phyloP scores from a whole-genome alignment of 2,797 vertebrate species.

The Novumbra hubbsi region DNA sequence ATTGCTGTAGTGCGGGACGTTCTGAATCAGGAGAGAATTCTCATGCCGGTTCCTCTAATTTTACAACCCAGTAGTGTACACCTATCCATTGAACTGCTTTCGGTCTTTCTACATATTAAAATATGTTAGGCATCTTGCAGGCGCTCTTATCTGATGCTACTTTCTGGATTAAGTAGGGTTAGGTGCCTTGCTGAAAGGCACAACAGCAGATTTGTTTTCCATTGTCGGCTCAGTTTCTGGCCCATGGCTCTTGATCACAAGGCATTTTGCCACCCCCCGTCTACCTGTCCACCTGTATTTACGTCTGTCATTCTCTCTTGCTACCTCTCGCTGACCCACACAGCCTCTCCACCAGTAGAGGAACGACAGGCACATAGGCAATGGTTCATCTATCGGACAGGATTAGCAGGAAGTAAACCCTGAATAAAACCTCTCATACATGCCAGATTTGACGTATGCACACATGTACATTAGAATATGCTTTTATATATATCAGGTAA shows the following conservation, averaged over 20 bases:
- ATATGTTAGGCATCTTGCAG: too few relatives aligned
- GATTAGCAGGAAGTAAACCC: conserved; percentile 44
- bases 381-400: conserved; percentile 28
- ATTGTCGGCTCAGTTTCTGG: conserved; percentile 4
- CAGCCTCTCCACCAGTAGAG: conserved; percentile 33
- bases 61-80: background rate
- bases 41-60: too few relatives aligned
- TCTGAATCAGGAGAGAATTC: too few relatives aligned
- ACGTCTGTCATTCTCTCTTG: conserved; percentile 21
- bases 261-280: conserved; percentile 25
- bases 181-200: too few relatives aligned
- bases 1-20: too few relatives aligned
- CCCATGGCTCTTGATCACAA: conserved; percentile 41
- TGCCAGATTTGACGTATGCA: conserved; percentile 28
- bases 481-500: conserved; percentile 18
- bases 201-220: too few relatives aligned
- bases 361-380: conserved; percentile 67
- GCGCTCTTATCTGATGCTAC: too few relatives aligned
- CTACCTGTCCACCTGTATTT: conserved; percentile 18
- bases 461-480: conserved; percentile 38
- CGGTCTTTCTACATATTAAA: conserved; percentile 22
- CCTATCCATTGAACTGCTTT: conserved; percentile 28
- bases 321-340: conserved; percentile 14
- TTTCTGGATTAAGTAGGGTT: too few relatives aligned
- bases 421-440: conserved; percentile 43